Base-by-base conservation (phyloP, 1,140 invertebrate species). In the Phymorhynchus buccinoides region DNA sequence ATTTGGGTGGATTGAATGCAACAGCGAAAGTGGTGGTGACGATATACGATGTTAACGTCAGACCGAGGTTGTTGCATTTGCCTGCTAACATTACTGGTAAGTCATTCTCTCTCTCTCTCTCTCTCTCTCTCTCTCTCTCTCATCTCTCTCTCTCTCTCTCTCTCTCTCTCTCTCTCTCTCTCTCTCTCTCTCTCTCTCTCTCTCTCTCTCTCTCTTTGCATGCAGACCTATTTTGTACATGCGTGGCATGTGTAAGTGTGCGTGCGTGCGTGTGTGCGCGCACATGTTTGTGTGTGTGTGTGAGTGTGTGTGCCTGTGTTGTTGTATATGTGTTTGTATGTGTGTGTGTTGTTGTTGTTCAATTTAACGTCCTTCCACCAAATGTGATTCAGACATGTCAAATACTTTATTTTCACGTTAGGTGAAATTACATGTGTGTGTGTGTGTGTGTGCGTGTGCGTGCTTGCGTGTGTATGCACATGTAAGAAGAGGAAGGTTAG, bases 251-350 rank as follows among this genome's bases (percentile, higher is more conserved):
- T n/a, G n/a, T n/a, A n/a, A n/a, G n/a, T n/a, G n/a, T n/a, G 48
- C 48, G 12, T 52, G 12, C 22, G 56, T 62, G 6, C 18, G 56
- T 71, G 68, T 35, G 68, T 35, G 68, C 56, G 56, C 18, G 68
- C 35, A 32, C 18, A 32, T 35, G 68, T 71, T n/a, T 35, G 68
- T 71, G 68, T 71, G 68, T 71, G 30, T 71, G 68, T 71, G 68
- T 71, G 30, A 7, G 68, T 35, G 30, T 32, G 68, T 3, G 3
- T 32, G 30, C 18, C 12, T 37, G 22, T 71, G 16, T 18, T 7
- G 9, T 9, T 22, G 48, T 52, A 22, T 22, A 22, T 52, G 48
- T 52, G 9, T 52, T 9, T 22, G 22, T 52, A 52, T 52, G n/a
- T n/a, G n/a, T n/a, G n/a, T n/a, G n/a, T n/a, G n/a, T n/a, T n/a